Evolutionary conservation across 1,140 invertebrate genomes (phyloP).

Genomic region (Riptortus pedestris): DNA sequence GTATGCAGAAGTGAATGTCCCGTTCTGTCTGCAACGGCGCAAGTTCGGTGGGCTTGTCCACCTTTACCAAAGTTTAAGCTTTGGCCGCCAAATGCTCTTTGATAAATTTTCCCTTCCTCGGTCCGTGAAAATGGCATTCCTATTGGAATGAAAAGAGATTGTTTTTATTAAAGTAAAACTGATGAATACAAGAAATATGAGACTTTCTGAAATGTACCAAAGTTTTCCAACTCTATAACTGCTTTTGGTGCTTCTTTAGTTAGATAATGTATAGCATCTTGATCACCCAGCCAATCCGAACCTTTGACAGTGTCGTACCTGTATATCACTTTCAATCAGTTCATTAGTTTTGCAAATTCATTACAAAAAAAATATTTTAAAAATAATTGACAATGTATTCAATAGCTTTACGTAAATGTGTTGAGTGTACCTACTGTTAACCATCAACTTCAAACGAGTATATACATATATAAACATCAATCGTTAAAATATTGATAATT

Average conservation of each 20-base stretch:
- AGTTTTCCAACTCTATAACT: conserved; percentile 28
- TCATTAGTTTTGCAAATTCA: too few relatives aligned
- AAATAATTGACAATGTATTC: too few relatives aligned
- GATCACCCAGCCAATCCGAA: conserved; percentile 33
- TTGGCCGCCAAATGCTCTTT: conserved; percentile 83
- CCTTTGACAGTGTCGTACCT: conserved; percentile 47
- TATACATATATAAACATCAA: too few relatives aligned
- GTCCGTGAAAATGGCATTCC: conserved; percentile 27
- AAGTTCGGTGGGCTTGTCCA: conserved; percentile 60
- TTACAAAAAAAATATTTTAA: too few relatives aligned
- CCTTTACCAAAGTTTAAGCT: conserved; percentile 78
- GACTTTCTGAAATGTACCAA: background rate
- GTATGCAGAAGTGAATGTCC: conserved; percentile 75
- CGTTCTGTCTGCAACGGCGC: conserved; percentile 41
- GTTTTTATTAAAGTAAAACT: background rate
- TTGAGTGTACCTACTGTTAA: too few relatives aligned
- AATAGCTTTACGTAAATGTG: too few relatives aligned
- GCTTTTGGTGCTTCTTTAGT: conserved; percentile 36
- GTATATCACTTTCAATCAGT: too few relatives aligned
- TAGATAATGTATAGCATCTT: conserved; percentile 65
- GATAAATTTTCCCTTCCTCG: conserved; percentile 67
- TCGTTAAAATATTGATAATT: too few relatives aligned
- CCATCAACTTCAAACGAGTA: too few relatives aligned
- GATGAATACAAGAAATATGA: background rate
- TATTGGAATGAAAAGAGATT: too few relatives aligned